Evolutionary conservation across 2,113 vertebrate species (phyloP).

Genomic region (Capreolus pygargus): DNA sequence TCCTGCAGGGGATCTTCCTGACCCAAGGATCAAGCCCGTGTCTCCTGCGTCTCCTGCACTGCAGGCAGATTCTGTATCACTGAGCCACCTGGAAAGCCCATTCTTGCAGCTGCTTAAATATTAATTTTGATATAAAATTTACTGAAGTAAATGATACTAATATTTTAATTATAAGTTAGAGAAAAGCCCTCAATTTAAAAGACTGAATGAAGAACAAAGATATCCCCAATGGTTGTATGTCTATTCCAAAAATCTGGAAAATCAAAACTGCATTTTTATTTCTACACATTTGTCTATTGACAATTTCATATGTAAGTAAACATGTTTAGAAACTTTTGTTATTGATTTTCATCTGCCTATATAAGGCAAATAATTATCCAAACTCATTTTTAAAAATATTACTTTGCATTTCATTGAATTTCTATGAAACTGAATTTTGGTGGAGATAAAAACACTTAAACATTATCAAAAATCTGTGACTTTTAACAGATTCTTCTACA

Average conservation of each 20-base stretch:
- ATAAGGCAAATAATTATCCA: background rate
- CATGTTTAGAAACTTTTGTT: background rate
- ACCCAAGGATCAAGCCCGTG: background rate
- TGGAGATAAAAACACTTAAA: background rate
- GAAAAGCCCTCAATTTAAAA: slow-evolving; percentile 5
- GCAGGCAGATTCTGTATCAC: background rate
- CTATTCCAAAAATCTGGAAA: background rate
- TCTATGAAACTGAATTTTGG: slow-evolving; percentile 6
- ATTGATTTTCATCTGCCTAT: background rate
- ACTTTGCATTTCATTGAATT: slow-evolving; percentile 22
- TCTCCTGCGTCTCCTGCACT: background rate
- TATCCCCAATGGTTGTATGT: background rate
- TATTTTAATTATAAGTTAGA: background rate
- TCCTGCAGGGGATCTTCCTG: background rate
- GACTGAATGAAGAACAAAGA: background rate
- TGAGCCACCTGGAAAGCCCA: background rate
- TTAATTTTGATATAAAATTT: background rate
- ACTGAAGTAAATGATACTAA: background rate
- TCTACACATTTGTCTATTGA: background rate
- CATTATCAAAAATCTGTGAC: background rate
- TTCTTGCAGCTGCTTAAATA: background rate
- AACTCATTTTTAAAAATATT: slow-evolving; percentile 9
- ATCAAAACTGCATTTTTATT: slow-evolving; percentile 12
- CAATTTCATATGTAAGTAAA: background rate
- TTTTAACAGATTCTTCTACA: slow-evolving; percentile 21